A percentile compares a stretch with the other conserved stretches of the same genome.
Conservation (phyloP, 1,140 invertebrate species). For the Cataglyphis hispanica region DNA sequence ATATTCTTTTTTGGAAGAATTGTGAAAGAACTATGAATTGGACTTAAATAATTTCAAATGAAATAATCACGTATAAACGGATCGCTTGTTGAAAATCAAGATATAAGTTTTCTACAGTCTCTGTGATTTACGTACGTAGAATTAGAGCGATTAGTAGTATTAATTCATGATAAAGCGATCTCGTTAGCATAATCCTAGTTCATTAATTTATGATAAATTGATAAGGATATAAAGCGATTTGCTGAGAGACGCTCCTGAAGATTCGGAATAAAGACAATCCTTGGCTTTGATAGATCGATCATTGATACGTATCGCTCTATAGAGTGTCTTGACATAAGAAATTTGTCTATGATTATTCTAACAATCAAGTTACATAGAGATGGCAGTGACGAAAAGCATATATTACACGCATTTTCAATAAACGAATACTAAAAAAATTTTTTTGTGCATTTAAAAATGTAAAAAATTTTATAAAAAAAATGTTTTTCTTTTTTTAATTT, state of each 20-base stretch:
- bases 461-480: too few species aligned
- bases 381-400: neutral
- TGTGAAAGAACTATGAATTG: neutral
- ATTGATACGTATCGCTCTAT: neutral
- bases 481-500: too few species aligned
- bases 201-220: slow-evolving; percentile 45
- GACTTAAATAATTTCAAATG: neutral
- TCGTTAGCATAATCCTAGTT: slow-evolving; percentile 43
- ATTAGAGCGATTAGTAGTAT: neutral
- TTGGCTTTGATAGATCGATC: neutral
- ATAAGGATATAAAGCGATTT: slow-evolving; percentile 37
- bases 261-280: slow-evolving; percentile 18
- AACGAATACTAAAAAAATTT: too few species aligned
- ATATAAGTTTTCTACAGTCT: neutral
- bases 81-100: slow-evolving; percentile 2
- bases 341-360: slow-evolving; percentile 1
- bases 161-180: slow-evolving; percentile 28
- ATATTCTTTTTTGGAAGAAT: neutral
- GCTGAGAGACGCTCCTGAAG: neutral
- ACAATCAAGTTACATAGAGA: neutral
- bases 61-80: neutral
- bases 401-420: too few species aligned
- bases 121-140: neutral
- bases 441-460: too few species aligned
- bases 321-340: neutral